phyloP scores from a whole-genome alignment of 2,888 invertebrate genomes.

The Nemoura dubitans region DNA sequence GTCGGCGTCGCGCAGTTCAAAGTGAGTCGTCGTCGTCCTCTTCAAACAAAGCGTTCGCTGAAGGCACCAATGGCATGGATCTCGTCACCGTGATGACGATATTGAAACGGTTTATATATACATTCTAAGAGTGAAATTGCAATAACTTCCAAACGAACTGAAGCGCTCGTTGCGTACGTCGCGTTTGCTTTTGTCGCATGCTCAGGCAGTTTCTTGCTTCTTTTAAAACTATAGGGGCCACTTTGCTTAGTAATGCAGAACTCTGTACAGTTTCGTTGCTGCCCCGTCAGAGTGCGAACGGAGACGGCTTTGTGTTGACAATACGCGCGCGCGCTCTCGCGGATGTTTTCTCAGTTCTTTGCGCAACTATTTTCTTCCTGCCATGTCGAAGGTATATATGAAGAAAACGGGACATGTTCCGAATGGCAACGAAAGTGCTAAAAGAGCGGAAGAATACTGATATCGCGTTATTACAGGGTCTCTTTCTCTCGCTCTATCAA shows the following conservation, averaged over 20 bases:
- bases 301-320: neutral
- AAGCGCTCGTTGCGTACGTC: neutral
- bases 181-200: neutral
- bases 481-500: too few relatives aligned
- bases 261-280: neutral
- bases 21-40: neutral
- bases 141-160: constrained; percentile 13
- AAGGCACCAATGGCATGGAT: neutral
- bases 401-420: neutral
- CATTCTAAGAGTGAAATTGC: neutral
- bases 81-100: neutral
- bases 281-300: neutral
- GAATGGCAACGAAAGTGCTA: neutral
- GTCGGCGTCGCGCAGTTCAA: neutral
- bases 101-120: constrained; percentile 3
- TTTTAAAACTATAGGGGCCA: neutral
- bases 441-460: neutral
- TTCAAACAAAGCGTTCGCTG: neutral
- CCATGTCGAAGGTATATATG: neutral
- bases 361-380: neutral
- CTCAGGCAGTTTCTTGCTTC: too few relatives aligned
- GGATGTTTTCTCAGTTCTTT: neutral
- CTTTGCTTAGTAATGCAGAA: neutral
- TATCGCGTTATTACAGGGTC: too few relatives aligned
- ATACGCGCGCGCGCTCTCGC: neutral